Conservation (phyloP, 2,888 invertebrate species). For the Philereme vetulata region DNA sequence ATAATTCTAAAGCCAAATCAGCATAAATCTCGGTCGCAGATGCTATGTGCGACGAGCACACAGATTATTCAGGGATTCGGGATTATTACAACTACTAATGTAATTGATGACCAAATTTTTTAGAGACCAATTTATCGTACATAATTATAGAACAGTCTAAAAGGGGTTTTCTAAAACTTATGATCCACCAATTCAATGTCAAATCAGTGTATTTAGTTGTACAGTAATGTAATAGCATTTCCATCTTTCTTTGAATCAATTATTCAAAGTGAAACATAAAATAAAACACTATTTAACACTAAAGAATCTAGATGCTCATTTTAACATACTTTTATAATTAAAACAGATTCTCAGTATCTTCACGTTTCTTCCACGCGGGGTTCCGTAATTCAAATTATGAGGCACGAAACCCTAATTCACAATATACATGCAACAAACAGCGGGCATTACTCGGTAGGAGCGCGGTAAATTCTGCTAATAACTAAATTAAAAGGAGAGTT, state of each 20-base stretch:
- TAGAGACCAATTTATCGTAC: no score
- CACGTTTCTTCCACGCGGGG: slow-evolving; percentile 27
- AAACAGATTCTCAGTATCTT: slow-evolving; percentile 28
- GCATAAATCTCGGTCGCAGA: slow-evolving; percentile 25
- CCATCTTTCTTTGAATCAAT: no score
- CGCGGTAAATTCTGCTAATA: slow-evolving; percentile 37
- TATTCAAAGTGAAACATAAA: no score
- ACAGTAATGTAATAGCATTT: no score
- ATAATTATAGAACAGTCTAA: no score
- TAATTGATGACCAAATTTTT: neutral
- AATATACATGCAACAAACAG: slow-evolving; percentile 39
- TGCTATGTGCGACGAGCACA: slow-evolving; percentile 20
- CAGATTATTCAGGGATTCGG: slow-evolving; percentile 15
- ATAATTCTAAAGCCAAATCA: slow-evolving; percentile 22
- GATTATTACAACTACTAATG: no score
- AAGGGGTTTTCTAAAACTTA: no score
- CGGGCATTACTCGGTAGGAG: slow-evolving; percentile 31
- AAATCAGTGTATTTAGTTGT: no score
- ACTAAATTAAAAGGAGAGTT: slow-evolving; percentile 38
- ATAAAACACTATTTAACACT: neutral
- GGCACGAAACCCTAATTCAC: slow-evolving; percentile 36
- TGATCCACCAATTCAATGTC: no score
- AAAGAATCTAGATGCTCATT: slow-evolving; percentile 16
- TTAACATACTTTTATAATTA: slow-evolving; percentile 29
- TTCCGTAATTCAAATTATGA: slow-evolving; percentile 37